Conservation (phyloP, 1,140 invertebrate species). For the Hyles euphorbiae region DNA sequence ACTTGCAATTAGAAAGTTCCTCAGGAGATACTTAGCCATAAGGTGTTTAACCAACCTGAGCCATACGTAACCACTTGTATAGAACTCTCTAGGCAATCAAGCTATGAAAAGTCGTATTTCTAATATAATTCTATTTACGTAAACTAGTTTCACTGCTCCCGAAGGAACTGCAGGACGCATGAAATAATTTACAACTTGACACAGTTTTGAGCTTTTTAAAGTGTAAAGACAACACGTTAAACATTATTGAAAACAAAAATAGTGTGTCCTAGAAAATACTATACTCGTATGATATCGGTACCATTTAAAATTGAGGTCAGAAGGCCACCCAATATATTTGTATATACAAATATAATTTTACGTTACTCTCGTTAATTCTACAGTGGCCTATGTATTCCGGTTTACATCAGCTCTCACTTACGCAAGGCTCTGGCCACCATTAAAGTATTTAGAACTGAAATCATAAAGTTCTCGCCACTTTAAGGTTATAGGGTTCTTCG, state of each 20-base stretch:
- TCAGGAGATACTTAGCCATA: too few species aligned
- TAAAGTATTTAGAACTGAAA: constrained; percentile 13
- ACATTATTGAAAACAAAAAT: constrained; percentile 12
- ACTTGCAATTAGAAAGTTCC: too few species aligned
- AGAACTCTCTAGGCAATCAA: too few species aligned
- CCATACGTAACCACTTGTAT: too few species aligned
- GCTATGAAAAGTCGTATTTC: too few species aligned
- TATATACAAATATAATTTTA: constrained; percentile 34
- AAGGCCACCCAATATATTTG: constrained; percentile 26
- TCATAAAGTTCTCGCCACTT: constrained; percentile 15
- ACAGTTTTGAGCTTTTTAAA: not conserved
- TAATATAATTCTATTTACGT: too few species aligned
- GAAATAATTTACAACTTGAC: too few species aligned
- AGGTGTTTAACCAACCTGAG: too few species aligned
- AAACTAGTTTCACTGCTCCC: too few species aligned
- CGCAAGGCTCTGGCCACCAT: constrained; percentile 36
- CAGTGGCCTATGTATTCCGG: constrained; percentile 40
- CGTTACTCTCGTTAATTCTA: constrained; percentile 53
- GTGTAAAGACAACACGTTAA: constrained; percentile 6
- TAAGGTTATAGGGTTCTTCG: constrained; percentile 11
- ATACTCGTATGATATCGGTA: constrained; percentile 4
- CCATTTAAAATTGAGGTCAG: constrained; percentile 21
- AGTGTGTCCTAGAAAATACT: constrained; percentile 8
- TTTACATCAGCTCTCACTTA: constrained; percentile 55
- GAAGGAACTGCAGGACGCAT: too few species aligned